phyloP scores from a whole-genome alignment of 37 sponge, comb jelly and placozoan genomes.

The Oopsacas minuta region DNA sequence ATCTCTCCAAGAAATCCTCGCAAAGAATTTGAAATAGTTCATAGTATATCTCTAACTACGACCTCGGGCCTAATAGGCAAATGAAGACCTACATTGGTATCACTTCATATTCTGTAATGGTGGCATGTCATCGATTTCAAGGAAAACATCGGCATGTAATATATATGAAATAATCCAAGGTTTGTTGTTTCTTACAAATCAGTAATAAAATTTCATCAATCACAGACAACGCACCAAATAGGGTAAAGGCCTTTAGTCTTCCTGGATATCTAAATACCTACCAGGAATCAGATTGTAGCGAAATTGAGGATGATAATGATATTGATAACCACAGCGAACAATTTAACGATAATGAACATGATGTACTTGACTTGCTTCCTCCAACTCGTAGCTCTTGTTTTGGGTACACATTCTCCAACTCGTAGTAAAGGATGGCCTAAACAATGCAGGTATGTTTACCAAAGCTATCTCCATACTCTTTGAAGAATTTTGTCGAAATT shows the following conservation, averaged over 20 bases:
- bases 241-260: conserved; percentile 14
- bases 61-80: conserved; percentile 1
- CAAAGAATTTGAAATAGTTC: conserved; percentile 16
- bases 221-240: conserved; percentile 1
- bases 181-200: background rate
- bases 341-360: background rate
- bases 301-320: conserved; percentile 3
- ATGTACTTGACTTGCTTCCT: background rate
- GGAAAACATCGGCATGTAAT: conserved; percentile 18
- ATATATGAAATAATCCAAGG: conserved; percentile 14
- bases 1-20: no score
- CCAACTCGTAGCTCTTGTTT: background rate
- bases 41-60: conserved; percentile 16
- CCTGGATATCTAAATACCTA: conserved; percentile 15
- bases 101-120: conserved; percentile 3
- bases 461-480: background rate
- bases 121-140: conserved; percentile 18
- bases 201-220: conserved; percentile 16
- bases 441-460: background rate
- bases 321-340: background rate
- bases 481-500: background rate
- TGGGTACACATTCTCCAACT: background rate
- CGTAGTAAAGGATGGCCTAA: background rate
- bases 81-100: conserved; percentile 17
- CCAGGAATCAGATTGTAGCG: conserved; percentile 1